Percentiles rank a stretch among this genome's conserved stretches.
Conservation (phyloP, 2,888 invertebrate species). For the Xylota sylvarum region DNA sequence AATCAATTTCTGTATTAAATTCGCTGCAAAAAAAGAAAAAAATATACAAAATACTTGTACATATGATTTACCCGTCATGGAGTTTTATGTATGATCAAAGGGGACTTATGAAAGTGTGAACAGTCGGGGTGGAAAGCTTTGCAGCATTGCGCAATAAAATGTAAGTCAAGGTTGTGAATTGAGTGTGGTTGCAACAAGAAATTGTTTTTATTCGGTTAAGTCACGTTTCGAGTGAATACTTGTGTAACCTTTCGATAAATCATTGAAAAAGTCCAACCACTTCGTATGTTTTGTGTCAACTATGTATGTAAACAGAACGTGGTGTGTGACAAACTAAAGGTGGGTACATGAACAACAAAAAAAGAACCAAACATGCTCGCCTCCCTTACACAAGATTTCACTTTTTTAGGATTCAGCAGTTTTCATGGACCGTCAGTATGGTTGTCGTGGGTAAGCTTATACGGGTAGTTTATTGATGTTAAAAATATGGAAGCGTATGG, state of each 20-base stretch:
- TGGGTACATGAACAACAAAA: background rate
- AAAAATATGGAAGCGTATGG: background rate
- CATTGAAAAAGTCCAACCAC: background rate
- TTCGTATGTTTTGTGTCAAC: background rate
- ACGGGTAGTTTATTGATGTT: background rate
- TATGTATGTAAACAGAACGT: background rate
- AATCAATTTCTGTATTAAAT: conserved; percentile 62
- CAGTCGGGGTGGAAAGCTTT: conserved; percentile 9
- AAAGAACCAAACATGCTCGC: background rate
- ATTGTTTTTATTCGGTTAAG: too few species aligned
- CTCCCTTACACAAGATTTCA: background rate
- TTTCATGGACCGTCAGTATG: conserved; percentile 1
- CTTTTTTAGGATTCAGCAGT: background rate
- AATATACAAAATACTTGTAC: background rate
- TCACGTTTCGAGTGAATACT: background rate
- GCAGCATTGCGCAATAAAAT: background rate
- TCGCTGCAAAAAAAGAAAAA: conserved; percentile 11
- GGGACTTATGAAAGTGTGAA: background rate
- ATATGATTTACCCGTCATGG: conserved; percentile 33
- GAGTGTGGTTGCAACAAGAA: too few species aligned
- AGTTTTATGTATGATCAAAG: conserved; percentile 37
- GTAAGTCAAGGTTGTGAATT: background rate
- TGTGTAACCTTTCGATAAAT: background rate
- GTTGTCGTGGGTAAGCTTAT: background rate
- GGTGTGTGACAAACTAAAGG: background rate